A percentile compares a stretch with the other conserved stretches of the same genome.
Evolutionary conservation across 1,140 invertebrate genomes (phyloP).

Genomic region (Lethrus apterus): DNA sequence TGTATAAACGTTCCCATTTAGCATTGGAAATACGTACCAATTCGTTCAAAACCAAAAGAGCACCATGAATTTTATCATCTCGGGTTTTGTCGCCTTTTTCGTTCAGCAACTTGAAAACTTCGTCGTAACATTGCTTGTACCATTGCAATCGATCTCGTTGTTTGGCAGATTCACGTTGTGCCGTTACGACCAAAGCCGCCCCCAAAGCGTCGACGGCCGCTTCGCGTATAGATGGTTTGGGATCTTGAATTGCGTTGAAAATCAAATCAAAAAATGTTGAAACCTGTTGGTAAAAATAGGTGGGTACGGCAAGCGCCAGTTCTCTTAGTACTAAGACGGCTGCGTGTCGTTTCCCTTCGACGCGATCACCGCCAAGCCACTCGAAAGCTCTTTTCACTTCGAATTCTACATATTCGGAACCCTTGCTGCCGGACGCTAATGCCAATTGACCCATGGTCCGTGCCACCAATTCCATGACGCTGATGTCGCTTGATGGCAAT

Average conservation of each 20-base stretch:
- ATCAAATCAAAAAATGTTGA: conserved; percentile 94
- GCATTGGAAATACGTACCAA: conserved; percentile 87
- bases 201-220: conserved; percentile 86
- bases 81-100: conserved; percentile 60
- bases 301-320: conserved; percentile 90
- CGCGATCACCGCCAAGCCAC: conserved; percentile 80
- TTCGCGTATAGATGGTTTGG: conserved; percentile 87
- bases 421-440: conserved; percentile 84
- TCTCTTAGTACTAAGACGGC: conserved; percentile 89
- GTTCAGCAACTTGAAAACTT: conserved; percentile 74
- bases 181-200: conserved; percentile 87
- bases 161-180: conserved; percentile 87
- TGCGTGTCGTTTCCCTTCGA: conserved; percentile 84
- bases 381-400: conserved; percentile 93
- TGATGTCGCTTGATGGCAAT: conserved; percentile 81
- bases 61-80: conserved; percentile 91
- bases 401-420: conserved; percentile 93
- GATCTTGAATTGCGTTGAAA: conserved; percentile 86
- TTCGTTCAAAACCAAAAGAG: conserved; percentile 90
- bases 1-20: conserved; percentile 77
- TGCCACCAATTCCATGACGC: conserved; percentile 93
- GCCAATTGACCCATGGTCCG: conserved; percentile 89
- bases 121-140: conserved; percentile 85
- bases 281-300: conserved; percentile 97
- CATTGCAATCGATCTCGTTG: conserved; percentile 83